Evolutionary conservation across 2,113 vertebrate species (phyloP), one percentile per base, ranked within the genome.

Genomic region (Psittacula cyanocephala): DNA sequence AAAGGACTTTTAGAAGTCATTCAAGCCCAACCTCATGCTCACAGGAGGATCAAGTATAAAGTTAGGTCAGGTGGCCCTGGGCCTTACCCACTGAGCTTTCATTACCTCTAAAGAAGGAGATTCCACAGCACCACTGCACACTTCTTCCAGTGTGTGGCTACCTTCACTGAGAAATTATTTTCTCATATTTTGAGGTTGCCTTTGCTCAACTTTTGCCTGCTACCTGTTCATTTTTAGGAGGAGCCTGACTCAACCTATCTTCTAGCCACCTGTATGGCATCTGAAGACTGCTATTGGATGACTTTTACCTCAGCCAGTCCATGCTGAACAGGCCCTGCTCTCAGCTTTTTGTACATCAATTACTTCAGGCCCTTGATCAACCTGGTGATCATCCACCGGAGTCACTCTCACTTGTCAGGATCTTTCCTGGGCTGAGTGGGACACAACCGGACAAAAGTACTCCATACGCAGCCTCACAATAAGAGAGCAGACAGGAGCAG

Each of bases 1-100:
- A 50, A 64, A 23, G 31, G 5, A 57, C 13, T 22, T 53, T 17
- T 33, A 28, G 28, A 52, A 72, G 13, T 29, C 8, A 37, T 65
- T 24, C 13, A 55, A 63, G 27, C 20, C 12, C 31, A 64, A 52
- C 4, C 43, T 65, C 37, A 64, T 0, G 1, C 27, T 44, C 49
- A 33, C 17, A 62, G 12, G 0, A 0, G 9, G 19, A 12, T 12
- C 53, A 59, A n/a, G 6, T 27, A 3, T 28, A 41, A 69, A 59
- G 20, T 49, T 23, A n/a, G 23, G 19, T n/a, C 23, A 64, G 13
- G 55, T 28, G 37, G 31, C 8, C 59, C 68, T 44, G 18, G 24
- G 33, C 49, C 8, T 64, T 23, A 37, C 33, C 35, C 35, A 59
- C 13, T 9, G 18, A 64, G 19, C 11, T 81, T 57, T 81, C 41